Base-by-base conservation (phyloP, 2,888 invertebrate species). In the Calliscelio sp. region DNA sequence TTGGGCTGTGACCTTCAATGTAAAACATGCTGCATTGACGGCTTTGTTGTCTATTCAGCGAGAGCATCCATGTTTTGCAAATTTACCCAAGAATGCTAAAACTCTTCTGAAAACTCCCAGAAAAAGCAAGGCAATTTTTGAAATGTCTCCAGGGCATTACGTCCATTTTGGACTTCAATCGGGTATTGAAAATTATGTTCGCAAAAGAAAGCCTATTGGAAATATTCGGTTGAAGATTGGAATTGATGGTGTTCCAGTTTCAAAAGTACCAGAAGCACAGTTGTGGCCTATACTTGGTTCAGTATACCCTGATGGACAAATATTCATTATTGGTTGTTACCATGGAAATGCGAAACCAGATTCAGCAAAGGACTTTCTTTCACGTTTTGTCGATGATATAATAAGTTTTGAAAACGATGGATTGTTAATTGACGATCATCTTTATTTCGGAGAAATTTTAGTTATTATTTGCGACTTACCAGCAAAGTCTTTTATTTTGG, bases 281-380 rank as follows among this genome's bases (percentile, higher is more conserved):
- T 78, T 85, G 20, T 86, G 84, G 81, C 84, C 84, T 14, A 84
- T 86, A 22, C 49, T 84, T 10, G 81, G 25, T 14, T 78, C 41
- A 18, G 59, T 80, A 16, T 53, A 74, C 16, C 68, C 51, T 2
- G 49, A 61, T 55, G 61, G 57, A n/a, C 16, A 49, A 18, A 51
- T 82, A 18, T 78, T 82, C 11, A 14, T 57, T 35, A 32, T 82
- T 38, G 82, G 82, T 1, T 70, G 68, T 65, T 74, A 63, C 32
- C 32, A 74, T 51, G 74, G 38, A 38, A 14, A 38, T 38, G 38
- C 38, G 14, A n/a, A n/a, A n/a, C n/a, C n/a, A n/a, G n/a, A n/a
- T n/a, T n/a, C n/a, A n/a, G n/a, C n/a, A n/a, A n/a, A n/a, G n/a
- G n/a, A n/a, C n/a, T n/a, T n/a, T n/a, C n/a, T n/a, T n/a, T n/a